A percentile compares a stretch with the other conserved stretches of the same genome.
phyloP scores from a whole-genome alignment of 2,888 invertebrate genomes.

The Linnaemya tessellans region DNA sequence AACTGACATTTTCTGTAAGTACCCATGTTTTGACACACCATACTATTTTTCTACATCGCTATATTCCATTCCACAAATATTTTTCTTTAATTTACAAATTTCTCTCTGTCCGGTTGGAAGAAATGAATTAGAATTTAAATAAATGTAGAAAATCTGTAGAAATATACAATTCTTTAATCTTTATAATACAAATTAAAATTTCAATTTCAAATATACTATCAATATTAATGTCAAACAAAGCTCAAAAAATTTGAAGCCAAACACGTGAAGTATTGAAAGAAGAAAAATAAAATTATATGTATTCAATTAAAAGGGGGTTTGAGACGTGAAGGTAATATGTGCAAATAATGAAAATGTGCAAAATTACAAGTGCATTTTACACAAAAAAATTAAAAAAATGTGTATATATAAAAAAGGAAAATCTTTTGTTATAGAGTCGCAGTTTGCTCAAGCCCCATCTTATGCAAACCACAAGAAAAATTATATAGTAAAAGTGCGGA shows the following conservation, averaged over 20 bases:
- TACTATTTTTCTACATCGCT: conserved; percentile 30
- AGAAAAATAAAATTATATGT: conserved; percentile 1
- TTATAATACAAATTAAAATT: conserved; percentile 12
- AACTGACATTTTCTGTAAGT: background rate
- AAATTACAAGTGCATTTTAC: conserved; percentile 35
- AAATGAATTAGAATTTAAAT: conserved; percentile 25
- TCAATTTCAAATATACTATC: conserved; percentile 20
- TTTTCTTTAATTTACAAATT: background rate
- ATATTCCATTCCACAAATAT: conserved; percentile 41
- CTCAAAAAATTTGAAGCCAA: conserved; percentile 40
- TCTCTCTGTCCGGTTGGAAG: conserved; percentile 55
- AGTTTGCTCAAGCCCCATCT: conserved; percentile 37
- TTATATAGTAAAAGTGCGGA: conserved; percentile 28
- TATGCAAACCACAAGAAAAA: conserved; percentile 38
- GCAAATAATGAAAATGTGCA: conserved; percentile 30
- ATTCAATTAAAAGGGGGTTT: background rate
- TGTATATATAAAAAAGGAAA: conserved; percentile 11
- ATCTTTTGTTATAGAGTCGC: conserved; percentile 36
- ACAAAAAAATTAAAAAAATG: conserved; percentile 14
- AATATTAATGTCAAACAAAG: conserved; percentile 24
- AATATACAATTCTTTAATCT: conserved; percentile 27
- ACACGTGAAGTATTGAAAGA: conserved; percentile 62
- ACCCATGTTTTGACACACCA: conserved; percentile 36
- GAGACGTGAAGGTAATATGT: conserved; percentile 51
- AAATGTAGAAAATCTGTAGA: conserved; percentile 9